Evolutionary conservation across 2,888 invertebrate genomes (phyloP), one percentile per base, ranked within the genome.

Genomic region (Amiota mariae): DNA sequence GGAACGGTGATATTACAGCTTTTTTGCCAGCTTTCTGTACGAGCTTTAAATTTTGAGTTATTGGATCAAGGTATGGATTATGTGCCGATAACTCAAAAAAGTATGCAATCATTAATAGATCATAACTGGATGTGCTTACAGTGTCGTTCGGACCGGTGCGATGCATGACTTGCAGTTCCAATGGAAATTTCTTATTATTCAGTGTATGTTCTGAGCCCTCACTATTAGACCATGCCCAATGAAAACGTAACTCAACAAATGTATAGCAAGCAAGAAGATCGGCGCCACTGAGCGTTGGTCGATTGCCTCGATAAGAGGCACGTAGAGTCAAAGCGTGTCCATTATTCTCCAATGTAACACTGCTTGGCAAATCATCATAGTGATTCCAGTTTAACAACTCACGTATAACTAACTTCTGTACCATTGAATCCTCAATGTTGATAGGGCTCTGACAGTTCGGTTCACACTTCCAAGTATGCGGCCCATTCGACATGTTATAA

Each of bases 121-220:
- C 88, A 67, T 90, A 88, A 75, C 88, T 87, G 49, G 86, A 87
- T 15, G 80, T 81, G 72, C 80, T 83, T n/a, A 79, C 75, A 8
- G 78, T 68, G 0, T 80, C 79, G 0, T 77, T 73, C 1, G 87
- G 81, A 1, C 85, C 85, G 0, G 85, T 85, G 70, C 85, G 85
- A 76, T 89, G 89, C 75, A 87, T 85, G 12, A 91, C 91, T 86
- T 93, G 93, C 78, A 93, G 80, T 85, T 93, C 93, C 88, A 93
- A 88, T 0, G 93, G 91, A 80, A 89, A 93, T 77, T 91, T 90
- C 63, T 87, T 85, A 72, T 90, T 88, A 78, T 93, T 91, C 0
- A 93, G 81, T 66, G 91, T 91, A 77, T 93, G 93, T 80, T 93
- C 93, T 11, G 92, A 92, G 46, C 93, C 93, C 79, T 92, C 92